Conservation (phyloP, 2,113 vertebrate genomes). For the Tupaia chinensis region DNA sequence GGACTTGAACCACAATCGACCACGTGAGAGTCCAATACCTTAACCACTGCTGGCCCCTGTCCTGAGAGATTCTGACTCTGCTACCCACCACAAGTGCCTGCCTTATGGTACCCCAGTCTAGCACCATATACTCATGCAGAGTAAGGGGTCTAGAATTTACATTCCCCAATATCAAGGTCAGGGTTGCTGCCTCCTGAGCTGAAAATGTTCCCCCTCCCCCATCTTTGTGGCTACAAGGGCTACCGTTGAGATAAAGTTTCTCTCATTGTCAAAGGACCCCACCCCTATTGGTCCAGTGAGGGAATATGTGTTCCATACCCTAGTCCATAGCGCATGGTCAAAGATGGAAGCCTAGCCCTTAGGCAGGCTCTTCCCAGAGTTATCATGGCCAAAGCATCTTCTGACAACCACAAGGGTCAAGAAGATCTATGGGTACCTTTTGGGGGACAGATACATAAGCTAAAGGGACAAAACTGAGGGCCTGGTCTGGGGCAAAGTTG, state of each 20-base stretch:
- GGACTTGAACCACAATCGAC: too few species aligned
- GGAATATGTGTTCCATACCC: not conserved
- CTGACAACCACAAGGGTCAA: not conserved
- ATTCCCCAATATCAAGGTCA: not conserved
- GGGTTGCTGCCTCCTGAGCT: not conserved
- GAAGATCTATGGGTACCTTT: not conserved
- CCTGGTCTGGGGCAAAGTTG: constrained; percentile 77
- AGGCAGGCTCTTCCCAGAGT: not conserved
- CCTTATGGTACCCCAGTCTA: not conserved
- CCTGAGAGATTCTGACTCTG: not conserved
- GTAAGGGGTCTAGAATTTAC: not conserved
- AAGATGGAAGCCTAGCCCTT: not conserved
- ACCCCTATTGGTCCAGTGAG: not conserved
- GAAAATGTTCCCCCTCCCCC: not conserved
- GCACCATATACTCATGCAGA: not conserved
- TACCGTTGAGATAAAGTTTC: not conserved
- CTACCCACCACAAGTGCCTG: too few species aligned
- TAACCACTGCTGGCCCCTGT: not conserved
- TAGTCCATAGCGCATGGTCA: not conserved
- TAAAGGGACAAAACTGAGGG: not conserved
- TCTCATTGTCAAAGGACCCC: not conserved
- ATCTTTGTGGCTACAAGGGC: not conserved
- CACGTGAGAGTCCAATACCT: too few species aligned
- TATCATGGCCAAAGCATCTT: not conserved
- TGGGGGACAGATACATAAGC: not conserved